Percentiles rank a stretch among this genome's conserved stretches.
These are phyloP conservation scores for sheep (Ovis aries) DNA, from an alignment of 2,113 vertebrate species.

Conservation along the genomic window ARS-UI_Ramb_v3.0 NC_056071.1:24357001-24357500, in stretches of 20 bases:
- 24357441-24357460: not conserved
- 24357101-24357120: not conserved
- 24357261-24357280: too few species aligned
- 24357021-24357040: not conserved
- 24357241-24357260: not conserved
- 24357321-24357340: not conserved
- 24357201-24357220: not conserved
- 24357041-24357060: not conserved
- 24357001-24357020: not conserved
- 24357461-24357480: not conserved
- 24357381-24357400: not conserved
- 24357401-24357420: not conserved
- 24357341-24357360: not conserved
- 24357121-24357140: not conserved
- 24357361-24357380: not conserved
- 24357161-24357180: not conserved
- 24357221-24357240: not conserved
- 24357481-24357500: not conserved
- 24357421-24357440: not conserved
- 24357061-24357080: too few species aligned
- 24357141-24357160: not conserved
- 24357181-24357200: not conserved
- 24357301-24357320: not conserved
- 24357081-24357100: not conserved
- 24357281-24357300: not conserved